A percentile compares a stretch with the other conserved stretches of the same genome.
Evolutionary conservation across 2,797 vertebrate genomes (phyloP).

Genomic region (Periparus ater): DNA sequence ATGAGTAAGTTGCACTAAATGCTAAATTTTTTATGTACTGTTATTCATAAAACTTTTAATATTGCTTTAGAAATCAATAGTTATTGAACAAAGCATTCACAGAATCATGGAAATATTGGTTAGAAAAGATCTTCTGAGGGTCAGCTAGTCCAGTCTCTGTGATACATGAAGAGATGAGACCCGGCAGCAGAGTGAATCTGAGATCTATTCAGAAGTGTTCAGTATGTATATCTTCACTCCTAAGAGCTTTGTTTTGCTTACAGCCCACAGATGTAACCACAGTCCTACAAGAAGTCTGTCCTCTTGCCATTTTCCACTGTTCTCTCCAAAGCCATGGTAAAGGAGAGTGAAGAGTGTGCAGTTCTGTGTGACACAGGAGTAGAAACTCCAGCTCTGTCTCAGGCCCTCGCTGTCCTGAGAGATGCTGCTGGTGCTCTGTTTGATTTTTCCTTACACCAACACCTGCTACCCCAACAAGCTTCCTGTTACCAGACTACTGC

Average conservation of each 20-base stretch:
- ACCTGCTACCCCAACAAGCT: neutral
- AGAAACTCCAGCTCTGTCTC: neutral
- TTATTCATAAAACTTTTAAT: neutral
- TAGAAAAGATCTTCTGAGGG: neutral
- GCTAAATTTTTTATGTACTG: neutral
- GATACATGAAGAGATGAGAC: neutral
- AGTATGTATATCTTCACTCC: neutral
- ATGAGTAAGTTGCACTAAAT: neutral
- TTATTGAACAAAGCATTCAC: neutral
- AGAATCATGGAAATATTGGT: neutral
- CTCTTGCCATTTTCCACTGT: neutral
- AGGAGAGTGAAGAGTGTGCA: accelerated
- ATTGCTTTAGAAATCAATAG: neutral
- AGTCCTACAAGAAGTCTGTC: neutral
- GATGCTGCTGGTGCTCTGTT: neutral
- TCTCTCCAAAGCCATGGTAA: neutral
- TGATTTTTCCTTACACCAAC: neutral
- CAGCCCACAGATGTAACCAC: neutral
- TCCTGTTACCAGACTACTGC: neutral
- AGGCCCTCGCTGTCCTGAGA: neutral
- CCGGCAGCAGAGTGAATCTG: neutral
- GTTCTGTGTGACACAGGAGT: neutral
- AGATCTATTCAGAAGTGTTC: neutral
- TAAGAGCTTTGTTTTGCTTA: neutral
- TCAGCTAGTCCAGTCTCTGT: neutral